These are phyloP conservation scores for Cassiopea andromeda DNA, from an alignment of 30 jellyfish, hydroid and myxozoan species.

Conservation along the genomic window DNA sequence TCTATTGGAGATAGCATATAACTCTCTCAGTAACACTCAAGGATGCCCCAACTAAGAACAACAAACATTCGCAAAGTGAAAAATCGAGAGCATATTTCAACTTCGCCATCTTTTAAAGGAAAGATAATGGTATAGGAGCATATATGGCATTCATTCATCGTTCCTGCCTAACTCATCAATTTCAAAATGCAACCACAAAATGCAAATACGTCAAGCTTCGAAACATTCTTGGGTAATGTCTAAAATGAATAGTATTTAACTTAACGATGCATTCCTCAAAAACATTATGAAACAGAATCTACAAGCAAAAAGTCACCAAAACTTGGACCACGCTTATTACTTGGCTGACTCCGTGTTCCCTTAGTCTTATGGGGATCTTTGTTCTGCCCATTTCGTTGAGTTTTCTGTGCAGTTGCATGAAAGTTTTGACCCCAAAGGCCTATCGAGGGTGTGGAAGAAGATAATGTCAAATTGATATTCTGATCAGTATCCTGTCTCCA, in stretches of 20 bases:
- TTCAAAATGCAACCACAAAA: too few species aligned
- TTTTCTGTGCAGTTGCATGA: conserved; percentile 8
- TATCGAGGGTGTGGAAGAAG: neutral
- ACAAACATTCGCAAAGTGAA: too few species aligned
- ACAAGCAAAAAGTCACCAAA: conserved; percentile 74
- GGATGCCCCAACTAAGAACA: too few species aligned
- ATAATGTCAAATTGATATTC: neutral
- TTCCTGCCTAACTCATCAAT: too few species aligned
- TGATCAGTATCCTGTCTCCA: conserved; percentile 70
- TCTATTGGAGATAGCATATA: too few species aligned
- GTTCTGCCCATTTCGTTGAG: conserved; percentile 21
- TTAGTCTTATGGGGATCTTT: conserved; percentile 16
- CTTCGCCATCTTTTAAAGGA: too few species aligned
- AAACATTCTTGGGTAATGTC: too few species aligned
- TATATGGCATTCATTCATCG: too few species aligned
- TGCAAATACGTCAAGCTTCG: too few species aligned
- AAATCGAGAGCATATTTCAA: too few species aligned
- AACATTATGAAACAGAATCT: conserved; percentile 54
- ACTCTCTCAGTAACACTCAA: too few species aligned
- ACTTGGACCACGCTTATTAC: conserved; percentile 77
- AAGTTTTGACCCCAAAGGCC: conserved; percentile 38
- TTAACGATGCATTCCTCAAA: neutral
- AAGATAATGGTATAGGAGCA: too few species aligned
- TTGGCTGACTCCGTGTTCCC: conserved; percentile 31
- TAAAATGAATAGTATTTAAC: neutral